Evolutionary conservation across 2,888 invertebrate genomes (phyloP).

Genomic region (Peribatodes rhomboidaria): DNA sequence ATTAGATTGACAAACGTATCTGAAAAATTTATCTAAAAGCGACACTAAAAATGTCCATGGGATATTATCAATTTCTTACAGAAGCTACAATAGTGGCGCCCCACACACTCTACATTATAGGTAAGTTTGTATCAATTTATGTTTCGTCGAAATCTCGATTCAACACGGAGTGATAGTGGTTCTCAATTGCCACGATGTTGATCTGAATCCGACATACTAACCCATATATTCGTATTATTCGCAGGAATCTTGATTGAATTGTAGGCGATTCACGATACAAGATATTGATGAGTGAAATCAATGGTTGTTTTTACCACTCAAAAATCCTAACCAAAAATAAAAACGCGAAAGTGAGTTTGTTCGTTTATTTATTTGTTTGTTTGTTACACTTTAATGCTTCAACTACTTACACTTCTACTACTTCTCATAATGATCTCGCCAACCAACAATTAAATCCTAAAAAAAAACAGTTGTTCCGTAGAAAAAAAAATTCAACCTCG

Average conservation of each 20-base stretch:
- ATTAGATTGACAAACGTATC: neutral
- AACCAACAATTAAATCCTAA: no score
- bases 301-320: no score
- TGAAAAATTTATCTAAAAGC: neutral
- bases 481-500: no score
- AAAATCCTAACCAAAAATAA: no score
- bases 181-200: neutral
- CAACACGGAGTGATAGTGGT: neutral
- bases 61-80: neutral
- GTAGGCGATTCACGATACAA: neutral
- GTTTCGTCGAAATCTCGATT: constrained; percentile 12
- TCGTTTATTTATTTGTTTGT: no score
- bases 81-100: neutral
- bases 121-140: neutral
- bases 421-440: no score
- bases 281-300: neutral
- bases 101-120: neutral
- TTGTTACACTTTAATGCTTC: no score
- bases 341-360: no score
- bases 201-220: neutral
- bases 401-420: no score
- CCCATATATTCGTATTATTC: neutral
- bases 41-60: neutral
- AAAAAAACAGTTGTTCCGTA: no score
- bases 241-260: neutral